These are phyloP conservation scores for Balaeniceps rex DNA, from an alignment of 2,113 vertebrate species.

Conservation along the genomic window DNA sequence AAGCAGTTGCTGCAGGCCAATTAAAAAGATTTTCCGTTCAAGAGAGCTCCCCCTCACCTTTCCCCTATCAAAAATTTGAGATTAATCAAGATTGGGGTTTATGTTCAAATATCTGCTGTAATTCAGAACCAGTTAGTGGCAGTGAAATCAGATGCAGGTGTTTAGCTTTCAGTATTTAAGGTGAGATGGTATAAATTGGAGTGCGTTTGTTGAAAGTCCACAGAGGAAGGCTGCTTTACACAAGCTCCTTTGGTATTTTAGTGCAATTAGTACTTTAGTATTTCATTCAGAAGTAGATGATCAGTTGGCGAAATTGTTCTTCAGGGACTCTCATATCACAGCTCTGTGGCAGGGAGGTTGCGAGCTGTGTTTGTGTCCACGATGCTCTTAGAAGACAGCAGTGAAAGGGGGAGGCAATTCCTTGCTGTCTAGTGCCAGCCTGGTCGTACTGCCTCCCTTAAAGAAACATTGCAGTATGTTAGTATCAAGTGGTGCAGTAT, in stretches of 20 bases:
- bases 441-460: neutral
- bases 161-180: neutral
- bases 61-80: neutral
- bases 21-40: neutral
- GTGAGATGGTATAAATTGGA: neutral
- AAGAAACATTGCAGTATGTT: neutral
- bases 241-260: neutral
- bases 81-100: neutral
- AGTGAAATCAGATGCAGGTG: neutral
- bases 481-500: neutral
- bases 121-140: neutral
- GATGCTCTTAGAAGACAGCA: neutral
- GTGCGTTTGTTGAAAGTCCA: neutral
- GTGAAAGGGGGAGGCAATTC: neutral
- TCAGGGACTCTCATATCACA: fast-evolving
- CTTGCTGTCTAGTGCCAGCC: neutral
- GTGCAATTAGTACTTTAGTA: no score
- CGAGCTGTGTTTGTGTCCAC: fast-evolving
- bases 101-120: neutral
- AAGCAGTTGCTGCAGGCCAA: neutral
- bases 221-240: neutral
- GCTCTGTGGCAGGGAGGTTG: neutral
- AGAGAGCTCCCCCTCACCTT: neutral
- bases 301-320: neutral
- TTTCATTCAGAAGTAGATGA: neutral